Conservation (phyloP, 2,797 vertebrate genomes). For the Anguilla anguilla region DNA sequence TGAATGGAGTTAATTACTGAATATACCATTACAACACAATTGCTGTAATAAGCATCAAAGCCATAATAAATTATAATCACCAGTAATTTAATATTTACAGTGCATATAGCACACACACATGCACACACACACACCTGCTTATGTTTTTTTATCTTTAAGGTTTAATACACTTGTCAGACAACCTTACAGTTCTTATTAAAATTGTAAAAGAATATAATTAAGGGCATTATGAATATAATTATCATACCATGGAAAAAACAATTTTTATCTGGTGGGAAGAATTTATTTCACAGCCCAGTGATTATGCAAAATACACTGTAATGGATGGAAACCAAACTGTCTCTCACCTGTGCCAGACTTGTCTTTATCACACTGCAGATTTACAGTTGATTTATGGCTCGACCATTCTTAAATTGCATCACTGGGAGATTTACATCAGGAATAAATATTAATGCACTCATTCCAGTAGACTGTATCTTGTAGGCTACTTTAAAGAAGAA, state of each 20-base stretch:
- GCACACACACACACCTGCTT: background rate
- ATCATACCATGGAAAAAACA: background rate
- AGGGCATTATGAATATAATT: background rate
- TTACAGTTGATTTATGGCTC: background rate
- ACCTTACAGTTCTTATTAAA: background rate
- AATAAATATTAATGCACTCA: background rate
- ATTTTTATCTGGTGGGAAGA: background rate
- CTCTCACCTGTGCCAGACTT: background rate
- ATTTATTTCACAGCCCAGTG: background rate
- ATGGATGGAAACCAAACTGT: background rate
- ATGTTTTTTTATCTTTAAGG: background rate
- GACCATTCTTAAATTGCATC: background rate
- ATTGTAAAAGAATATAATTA: background rate
- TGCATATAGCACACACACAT: background rate
- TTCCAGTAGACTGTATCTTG: background rate
- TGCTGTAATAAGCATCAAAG: background rate
- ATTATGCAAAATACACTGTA: background rate
- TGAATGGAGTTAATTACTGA: background rate
- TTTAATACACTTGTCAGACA: background rate
- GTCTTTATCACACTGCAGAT: background rate
- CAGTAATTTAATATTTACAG: background rate
- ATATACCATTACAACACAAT: background rate
- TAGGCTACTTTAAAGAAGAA: background rate
- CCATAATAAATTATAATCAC: background rate
- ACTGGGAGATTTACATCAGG: background rate